These are phyloP conservation scores for Acanthosepion pharaonis DNA, from an alignment of 2,888 invertebrate genomes.

Conservation along the genomic window DNA sequence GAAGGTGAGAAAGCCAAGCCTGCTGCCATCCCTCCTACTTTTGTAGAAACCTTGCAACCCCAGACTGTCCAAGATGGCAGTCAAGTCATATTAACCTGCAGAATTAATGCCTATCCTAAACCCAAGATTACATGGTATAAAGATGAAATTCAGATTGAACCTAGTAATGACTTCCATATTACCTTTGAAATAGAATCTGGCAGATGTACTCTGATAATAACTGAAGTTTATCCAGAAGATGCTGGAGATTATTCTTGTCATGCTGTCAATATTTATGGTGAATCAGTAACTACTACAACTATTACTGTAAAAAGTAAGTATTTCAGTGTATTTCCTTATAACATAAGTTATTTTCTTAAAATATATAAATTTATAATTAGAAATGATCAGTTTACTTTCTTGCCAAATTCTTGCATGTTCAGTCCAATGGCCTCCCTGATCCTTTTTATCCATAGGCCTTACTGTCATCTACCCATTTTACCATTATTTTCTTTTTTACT, in stretches of 20 bases:
- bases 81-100: slow-evolving; percentile 64
- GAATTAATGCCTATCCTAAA: slow-evolving; percentile 66
- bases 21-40: slow-evolving; percentile 68
- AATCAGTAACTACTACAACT: slow-evolving; percentile 85
- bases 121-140: slow-evolving; percentile 71
- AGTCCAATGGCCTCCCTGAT: neutral
- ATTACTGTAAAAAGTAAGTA: slow-evolving; percentile 69
- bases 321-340: neutral
- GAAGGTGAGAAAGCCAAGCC: slow-evolving; percentile 43
- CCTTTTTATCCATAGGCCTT: neutral
- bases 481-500: neutral
- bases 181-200: slow-evolving; percentile 69
- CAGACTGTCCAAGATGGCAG: slow-evolving; percentile 69
- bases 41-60: slow-evolving; percentile 69
- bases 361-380: neutral
- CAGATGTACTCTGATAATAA: slow-evolving; percentile 86
- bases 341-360: neutral
- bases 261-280: slow-evolving; percentile 94
- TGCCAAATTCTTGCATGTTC: slow-evolving; percentile 21
- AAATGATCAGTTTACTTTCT: neutral
- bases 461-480: neutral
- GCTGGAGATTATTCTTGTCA: slow-evolving; percentile 96
- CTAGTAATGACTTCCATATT: slow-evolving; percentile 65
- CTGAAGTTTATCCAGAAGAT: slow-evolving; percentile 97
- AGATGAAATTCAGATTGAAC: slow-evolving; percentile 61